Evolutionary conservation across 2,113 vertebrate genomes (phyloP).

Genomic region (Rhynchomys soricoides): DNA sequence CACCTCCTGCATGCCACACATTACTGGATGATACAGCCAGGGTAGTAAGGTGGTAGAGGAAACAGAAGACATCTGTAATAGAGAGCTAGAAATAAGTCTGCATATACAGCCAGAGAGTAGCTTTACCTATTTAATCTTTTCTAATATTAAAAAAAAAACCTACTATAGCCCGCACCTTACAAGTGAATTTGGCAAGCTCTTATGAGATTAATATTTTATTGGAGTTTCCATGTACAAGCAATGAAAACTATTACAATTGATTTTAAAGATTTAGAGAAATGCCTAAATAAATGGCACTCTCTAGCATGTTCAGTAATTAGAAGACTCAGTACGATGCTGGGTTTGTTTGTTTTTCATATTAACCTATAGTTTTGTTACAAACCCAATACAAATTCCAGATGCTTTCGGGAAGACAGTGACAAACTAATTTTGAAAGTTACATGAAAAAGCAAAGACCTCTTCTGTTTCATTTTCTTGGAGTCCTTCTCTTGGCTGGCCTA

Average conservation of each 20-base stretch:
- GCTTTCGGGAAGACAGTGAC: background rate
- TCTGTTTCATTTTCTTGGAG: slow-evolving; percentile 59
- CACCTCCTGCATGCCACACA: no score
- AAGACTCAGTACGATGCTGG: background rate
- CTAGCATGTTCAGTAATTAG: background rate
- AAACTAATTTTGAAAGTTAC: background rate
- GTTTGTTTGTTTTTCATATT: background rate
- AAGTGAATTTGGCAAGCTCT: background rate
- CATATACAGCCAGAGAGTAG: background rate
- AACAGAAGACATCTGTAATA: background rate
- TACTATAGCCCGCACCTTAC: background rate
- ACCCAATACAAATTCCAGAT: background rate
- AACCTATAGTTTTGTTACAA: background rate
- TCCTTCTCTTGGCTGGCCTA: background rate
- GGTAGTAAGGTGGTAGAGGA: background rate
- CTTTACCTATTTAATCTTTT: background rate
- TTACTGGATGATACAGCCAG: background rate
- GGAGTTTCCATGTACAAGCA: background rate
- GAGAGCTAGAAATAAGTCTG: background rate
- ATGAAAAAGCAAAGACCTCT: slow-evolving; percentile 11
- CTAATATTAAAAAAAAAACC: background rate
- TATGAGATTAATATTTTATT: background rate
- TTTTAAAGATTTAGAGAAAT: background rate
- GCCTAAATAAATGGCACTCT: background rate
- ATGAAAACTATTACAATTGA: background rate